phyloP scores from a whole-genome alignment of 2,797 vertebrate species.

The Spinibarbus caldwelli region DNA sequence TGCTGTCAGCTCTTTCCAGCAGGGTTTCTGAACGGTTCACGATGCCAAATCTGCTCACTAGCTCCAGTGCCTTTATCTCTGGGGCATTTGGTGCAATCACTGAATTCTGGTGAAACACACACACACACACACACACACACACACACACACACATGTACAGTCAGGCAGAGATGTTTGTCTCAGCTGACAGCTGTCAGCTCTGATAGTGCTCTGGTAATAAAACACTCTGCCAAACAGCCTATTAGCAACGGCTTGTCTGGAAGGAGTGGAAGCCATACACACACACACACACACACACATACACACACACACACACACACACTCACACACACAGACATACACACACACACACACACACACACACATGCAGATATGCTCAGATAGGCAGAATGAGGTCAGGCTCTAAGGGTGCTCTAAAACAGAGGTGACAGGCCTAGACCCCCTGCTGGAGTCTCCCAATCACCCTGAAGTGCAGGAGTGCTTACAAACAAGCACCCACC shows the following conservation, averaged over 20 bases:
- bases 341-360: slow-evolving; percentile 9
- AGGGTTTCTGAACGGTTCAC: slow-evolving; percentile 61
- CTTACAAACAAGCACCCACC: slow-evolving; percentile 25
- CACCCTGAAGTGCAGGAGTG: slow-evolving; percentile 50
- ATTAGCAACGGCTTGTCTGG: slow-evolving; percentile 61
- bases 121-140: slow-evolving; percentile 8
- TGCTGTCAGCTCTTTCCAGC: slow-evolving; percentile 8
- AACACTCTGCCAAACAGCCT: slow-evolving; percentile 73
- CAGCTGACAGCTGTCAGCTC: slow-evolving; percentile 79
- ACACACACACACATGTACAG: slow-evolving; percentile 34
- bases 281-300: slow-evolving; percentile 1
- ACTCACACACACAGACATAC: slow-evolving; percentile 6
- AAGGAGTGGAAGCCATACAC: slow-evolving; percentile 7
- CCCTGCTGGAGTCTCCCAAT: slow-evolving; percentile 63
- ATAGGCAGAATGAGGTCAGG: slow-evolving; percentile 73
- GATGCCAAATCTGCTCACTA: slow-evolving; percentile 63
- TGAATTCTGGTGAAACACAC: slow-evolving; percentile 47
- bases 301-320: slow-evolving; percentile 7
- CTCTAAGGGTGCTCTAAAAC: slow-evolving; percentile 68
- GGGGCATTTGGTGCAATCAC: slow-evolving; percentile 45
- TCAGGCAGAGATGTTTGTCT: slow-evolving; percentile 63
- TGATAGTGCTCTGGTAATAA: slow-evolving; percentile 69
- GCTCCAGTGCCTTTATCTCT: slow-evolving; percentile 59
- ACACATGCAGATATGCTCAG: slow-evolving; percentile 2
- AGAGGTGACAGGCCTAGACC: slow-evolving; percentile 72